These are phyloP conservation scores for Myopa testacea DNA, from an alignment of 2,888 invertebrate genomes.

Conservation along the genomic window DNA sequence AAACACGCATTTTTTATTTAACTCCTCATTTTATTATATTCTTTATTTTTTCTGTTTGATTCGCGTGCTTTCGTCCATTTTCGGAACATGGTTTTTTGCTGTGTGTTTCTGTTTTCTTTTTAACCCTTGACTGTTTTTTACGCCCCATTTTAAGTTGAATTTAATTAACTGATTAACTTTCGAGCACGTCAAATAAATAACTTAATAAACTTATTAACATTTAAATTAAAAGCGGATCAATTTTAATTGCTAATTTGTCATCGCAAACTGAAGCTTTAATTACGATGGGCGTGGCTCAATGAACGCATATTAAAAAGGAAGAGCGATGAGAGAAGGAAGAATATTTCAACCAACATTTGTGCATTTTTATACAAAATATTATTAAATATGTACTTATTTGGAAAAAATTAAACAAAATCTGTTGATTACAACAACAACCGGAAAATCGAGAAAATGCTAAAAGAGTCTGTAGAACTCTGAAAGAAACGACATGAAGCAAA, in stretches of 20 bases:
- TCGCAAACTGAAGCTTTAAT: too few species aligned
- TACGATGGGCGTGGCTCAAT: too few species aligned
- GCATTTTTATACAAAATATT: too few species aligned
- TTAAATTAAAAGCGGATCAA: constrained; percentile 7
- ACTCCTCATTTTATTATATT: constrained; percentile 29
- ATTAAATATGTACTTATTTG: too few species aligned
- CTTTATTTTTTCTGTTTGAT: background rate
- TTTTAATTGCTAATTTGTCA: background rate
- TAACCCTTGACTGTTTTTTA: background rate
- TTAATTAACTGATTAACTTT: constrained; percentile 26
- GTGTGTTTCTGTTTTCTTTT: background rate
- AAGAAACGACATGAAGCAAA: too few species aligned
- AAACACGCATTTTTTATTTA: constrained; percentile 53
- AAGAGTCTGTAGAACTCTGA: too few species aligned
- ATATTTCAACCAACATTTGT: too few species aligned
- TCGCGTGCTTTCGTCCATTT: background rate
- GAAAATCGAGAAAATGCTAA: too few species aligned
- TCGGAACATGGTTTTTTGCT: background rate
- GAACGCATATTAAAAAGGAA: too few species aligned
- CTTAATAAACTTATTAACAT: constrained; percentile 23
- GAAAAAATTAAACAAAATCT: too few species aligned
- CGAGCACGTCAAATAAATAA: constrained; percentile 3
- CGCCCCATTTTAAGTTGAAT: constrained; percentile 9
- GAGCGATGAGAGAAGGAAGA: too few species aligned
- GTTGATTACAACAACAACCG: too few species aligned